phyloP scores from a whole-genome alignment of 2,797 vertebrate species.

The Poeciliopsis turneri region DNA sequence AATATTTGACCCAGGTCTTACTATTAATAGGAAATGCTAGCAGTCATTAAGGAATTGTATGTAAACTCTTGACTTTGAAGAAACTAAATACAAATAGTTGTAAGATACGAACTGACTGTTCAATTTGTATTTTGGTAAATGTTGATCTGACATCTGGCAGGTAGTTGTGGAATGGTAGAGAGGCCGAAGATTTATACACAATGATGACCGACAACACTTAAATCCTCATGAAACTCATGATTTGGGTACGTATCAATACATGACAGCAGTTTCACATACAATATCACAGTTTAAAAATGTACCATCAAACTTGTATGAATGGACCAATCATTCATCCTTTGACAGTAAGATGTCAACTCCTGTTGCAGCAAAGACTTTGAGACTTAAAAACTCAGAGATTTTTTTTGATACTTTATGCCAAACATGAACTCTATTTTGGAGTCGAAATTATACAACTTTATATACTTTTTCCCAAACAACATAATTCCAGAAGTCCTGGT shows the following conservation, averaged over 20 bases:
- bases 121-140: not conserved
- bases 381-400: not conserved
- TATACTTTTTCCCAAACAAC: not conserved
- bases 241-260: no score
- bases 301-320: not conserved
- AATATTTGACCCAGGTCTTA: not conserved
- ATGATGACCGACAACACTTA: not conserved
- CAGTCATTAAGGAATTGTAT: not conserved
- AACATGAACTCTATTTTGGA: not conserved
- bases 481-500: not conserved
- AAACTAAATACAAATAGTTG: not conserved
- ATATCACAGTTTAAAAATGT: no score
- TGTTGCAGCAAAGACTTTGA: not conserved
- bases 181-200: not conserved
- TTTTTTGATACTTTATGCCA: not conserved
- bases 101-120: not conserved
- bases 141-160: not conserved
- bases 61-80: not conserved
- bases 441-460: not conserved
- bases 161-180: not conserved
- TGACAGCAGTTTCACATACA: no score
- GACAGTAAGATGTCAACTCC: not conserved
- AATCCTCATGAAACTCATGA: no score
- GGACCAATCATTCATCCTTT: not conserved
- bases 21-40: not conserved